phyloP scores from a whole-genome alignment of 2,888 invertebrate genomes.

The Amaurobius ferox region DNA sequence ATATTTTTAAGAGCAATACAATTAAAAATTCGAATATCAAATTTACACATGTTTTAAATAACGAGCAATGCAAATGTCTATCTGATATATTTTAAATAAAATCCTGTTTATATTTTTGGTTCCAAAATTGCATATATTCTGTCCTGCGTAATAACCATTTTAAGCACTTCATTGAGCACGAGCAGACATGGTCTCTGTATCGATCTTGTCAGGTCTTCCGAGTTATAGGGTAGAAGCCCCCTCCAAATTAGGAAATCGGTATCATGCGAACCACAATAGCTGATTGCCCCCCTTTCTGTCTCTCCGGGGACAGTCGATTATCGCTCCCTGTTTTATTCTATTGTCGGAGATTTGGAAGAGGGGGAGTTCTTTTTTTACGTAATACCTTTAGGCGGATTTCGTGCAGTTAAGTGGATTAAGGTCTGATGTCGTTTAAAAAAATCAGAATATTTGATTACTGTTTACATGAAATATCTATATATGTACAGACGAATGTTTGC shows the following conservation, averaged over 20 bases:
- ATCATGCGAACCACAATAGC: constrained; percentile 48
- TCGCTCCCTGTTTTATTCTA: constrained; percentile 1
- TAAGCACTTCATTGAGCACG: too few species aligned
- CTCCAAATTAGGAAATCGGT: constrained; percentile 54
- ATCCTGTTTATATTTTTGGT: too few species aligned
- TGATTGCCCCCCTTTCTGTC: constrained; percentile 38
- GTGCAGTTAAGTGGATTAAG: constrained; percentile 1
- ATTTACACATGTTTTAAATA: too few species aligned
- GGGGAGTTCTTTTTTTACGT: background rate
- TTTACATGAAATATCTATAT: too few species aligned
- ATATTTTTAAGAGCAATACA: too few species aligned
- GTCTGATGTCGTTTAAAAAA: background rate
- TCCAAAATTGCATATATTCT: too few species aligned
- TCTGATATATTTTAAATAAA: too few species aligned
- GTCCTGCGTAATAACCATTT: too few species aligned
- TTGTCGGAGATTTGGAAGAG: constrained; percentile 1
- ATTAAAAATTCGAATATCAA: too few species aligned
- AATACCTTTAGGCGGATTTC: background rate
- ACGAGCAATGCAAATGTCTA: too few species aligned
- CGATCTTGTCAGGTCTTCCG: background rate
- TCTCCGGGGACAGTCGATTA: constrained; percentile 53
- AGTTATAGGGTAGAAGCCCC: background rate
- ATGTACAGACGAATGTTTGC: too few species aligned
- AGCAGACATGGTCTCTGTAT: too few species aligned
- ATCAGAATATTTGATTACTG: background rate